These are phyloP conservation scores for Prionailurus bengalensis DNA, from an alignment of 2,113 vertebrate genomes.

Conservation along the genomic window DNA sequence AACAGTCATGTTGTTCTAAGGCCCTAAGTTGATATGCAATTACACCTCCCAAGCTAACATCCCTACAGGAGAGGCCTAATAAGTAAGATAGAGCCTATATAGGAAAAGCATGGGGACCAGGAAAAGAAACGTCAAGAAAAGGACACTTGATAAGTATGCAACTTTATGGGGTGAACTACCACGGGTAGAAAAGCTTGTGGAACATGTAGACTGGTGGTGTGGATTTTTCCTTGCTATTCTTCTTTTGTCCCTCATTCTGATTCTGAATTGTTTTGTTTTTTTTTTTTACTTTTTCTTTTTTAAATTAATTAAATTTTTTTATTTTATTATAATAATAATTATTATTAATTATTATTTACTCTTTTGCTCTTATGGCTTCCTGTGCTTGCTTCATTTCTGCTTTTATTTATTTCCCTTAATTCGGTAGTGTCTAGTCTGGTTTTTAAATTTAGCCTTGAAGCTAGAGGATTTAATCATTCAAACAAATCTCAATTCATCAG, in stretches of 20 bases:
- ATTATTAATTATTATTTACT: no score
- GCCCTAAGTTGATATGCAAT: neutral
- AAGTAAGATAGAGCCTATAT: neutral
- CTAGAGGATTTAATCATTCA: neutral
- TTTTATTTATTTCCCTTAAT: neutral
- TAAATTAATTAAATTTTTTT: no score
- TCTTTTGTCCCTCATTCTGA: neutral
- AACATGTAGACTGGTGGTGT: no score
- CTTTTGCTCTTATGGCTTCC: neutral
- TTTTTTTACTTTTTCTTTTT: no score
- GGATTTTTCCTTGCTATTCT: neutral
- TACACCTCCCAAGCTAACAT: neutral
- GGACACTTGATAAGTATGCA: neutral
- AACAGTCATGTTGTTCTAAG: neutral
- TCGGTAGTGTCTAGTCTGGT: neutral
- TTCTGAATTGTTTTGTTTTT: neutral
- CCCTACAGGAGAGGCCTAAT: fast-evolving
- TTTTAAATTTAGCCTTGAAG: neutral
- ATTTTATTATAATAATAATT: no score
- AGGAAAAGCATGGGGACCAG: neutral
- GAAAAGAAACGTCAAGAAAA: neutral
- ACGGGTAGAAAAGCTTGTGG: no score
- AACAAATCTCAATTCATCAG: neutral
- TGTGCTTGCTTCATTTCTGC: neutral
- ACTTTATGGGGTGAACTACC: neutral